A percentile compares a stretch with the other conserved stretches of the same genome.
These are phyloP conservation scores for Platycheirus rosarum DNA, from an alignment of 2,888 invertebrate genomes.

Conservation along the genomic window DNA sequence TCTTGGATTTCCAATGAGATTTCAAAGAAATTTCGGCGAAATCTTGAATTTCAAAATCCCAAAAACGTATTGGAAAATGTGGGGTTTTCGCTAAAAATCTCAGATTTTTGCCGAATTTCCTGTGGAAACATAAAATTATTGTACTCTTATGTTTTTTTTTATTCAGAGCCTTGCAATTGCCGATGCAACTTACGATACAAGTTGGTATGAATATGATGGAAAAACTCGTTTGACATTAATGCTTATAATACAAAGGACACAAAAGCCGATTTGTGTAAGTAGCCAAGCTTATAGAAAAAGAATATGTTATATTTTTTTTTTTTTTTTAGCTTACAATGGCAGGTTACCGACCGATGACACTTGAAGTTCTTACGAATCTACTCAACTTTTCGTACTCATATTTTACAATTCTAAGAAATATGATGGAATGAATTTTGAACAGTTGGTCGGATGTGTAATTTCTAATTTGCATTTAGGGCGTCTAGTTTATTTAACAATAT, in stretches of 20 bases:
- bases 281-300: neutral
- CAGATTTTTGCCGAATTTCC: too few species aligned
- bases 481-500: too few species aligned
- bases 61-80: too few species aligned
- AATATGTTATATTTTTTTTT: neutral
- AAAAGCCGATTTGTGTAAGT: conserved; percentile 61
- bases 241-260: conserved; percentile 52
- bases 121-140: neutral
- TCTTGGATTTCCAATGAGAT: too few species aligned
- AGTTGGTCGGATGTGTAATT: too few species aligned
- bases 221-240: conserved; percentile 45
- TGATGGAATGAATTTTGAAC: conserved; percentile 37
- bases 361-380: conserved; percentile 46
- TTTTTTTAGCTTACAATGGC: conserved; percentile 49
- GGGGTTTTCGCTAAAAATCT: too few species aligned
- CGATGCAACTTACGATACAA: conserved; percentile 62
- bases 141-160: too few species aligned
- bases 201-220: conserved; percentile 51
- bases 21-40: too few species aligned
- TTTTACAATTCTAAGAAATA: conserved; percentile 57
- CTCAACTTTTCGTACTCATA: conserved; percentile 58
- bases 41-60: too few species aligned
- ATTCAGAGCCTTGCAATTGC: conserved; percentile 49
- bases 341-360: conserved; percentile 54
- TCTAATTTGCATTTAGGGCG: too few species aligned